Evolutionary conservation across 2,797 vertebrate genomes (phyloP), one percentile per base, ranked within the genome.

Genomic region (Astyanax mexicanus): DNA sequence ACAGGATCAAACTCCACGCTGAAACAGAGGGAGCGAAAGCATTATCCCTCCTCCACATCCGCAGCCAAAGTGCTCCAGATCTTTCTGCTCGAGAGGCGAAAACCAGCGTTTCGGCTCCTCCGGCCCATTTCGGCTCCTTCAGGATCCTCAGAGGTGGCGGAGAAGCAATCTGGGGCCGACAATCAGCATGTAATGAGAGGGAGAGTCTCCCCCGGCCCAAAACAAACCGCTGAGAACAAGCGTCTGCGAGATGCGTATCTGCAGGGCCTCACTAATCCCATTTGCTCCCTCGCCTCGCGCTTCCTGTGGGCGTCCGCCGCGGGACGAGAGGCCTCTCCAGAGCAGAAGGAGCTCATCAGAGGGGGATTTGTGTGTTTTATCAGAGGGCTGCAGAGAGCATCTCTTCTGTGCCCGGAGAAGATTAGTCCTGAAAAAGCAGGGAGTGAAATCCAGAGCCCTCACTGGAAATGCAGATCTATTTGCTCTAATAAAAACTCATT

Each of bases 181-280:
- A 81, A 80, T 82, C 76, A 64, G 61, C 70, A 75, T 45, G 62
- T 42, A 76, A 55, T 68, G 44, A 37, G 52, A 44, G 44, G 32
- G 54, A 17, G 19, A 72, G 54, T 67, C 44, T 19, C 27, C 45
- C 64, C 11, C 27, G 49, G 42, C 45, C 29, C 45, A 67, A 67
- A 47, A 35, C 54, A 27, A 60, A 45, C 51, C 51, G 40, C 38
- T 52, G 49, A n/a, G 42, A 69, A 72, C 72, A 57, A 54, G 68
- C 60, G 60, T 29, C 64, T 64, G 17, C 12, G 68, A 61, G 72
- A 72, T 75, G 52, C 35, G 4, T 25, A 80, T 71, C 72, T 35
- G 49, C 29, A 32, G 1, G 44, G 69, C 69, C 66, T 17, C 15
- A 29, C 61, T 44, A 67, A 67, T 67, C 64, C 64, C 64, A 49